Conservation (phyloP, 2,113 vertebrate species). For the Formicarius rufipectus region DNA sequence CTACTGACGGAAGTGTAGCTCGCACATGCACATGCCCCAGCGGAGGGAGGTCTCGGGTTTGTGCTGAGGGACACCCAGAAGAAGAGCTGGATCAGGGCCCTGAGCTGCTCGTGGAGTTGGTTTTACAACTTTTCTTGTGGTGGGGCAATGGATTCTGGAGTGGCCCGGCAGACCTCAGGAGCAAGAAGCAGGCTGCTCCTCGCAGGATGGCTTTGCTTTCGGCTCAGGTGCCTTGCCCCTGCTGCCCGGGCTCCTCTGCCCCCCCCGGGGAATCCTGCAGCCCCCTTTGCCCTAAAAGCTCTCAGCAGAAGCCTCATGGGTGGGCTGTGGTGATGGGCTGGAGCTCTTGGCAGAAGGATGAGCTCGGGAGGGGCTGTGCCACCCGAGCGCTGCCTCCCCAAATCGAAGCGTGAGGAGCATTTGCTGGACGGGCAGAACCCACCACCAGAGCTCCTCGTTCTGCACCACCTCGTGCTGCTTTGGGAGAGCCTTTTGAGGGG, state of each 20-base stretch:
- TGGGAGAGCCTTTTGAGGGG: background rate
- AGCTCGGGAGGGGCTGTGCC: background rate
- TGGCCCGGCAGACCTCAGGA: background rate
- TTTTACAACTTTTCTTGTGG: background rate
- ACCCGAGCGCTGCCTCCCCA: background rate
- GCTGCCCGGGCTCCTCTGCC: background rate
- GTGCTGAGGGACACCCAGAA: conserved; percentile 25
- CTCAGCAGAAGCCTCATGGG: background rate
- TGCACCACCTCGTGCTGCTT: background rate
- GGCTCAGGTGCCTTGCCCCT: too few relatives aligned
- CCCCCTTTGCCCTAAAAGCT: background rate
- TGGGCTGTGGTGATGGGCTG: background rate
- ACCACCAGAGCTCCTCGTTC: background rate
- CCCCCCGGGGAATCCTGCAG: background rate
- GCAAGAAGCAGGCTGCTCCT: conserved; percentile 3
- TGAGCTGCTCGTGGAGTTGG: too few relatives aligned
- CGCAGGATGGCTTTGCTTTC: background rate
- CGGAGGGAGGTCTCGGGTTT: background rate
- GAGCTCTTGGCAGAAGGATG: background rate
- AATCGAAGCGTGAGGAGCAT: background rate
- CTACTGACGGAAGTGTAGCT: conserved; percentile 39
- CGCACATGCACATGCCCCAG: conserved; percentile 32
- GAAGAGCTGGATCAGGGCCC: conserved; percentile 21
- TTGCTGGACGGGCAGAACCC: background rate
- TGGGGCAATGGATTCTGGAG: background rate